These are phyloP conservation scores for Mustela nigripes DNA, from an alignment of 2,113 vertebrate genomes.

Conservation along the genomic window DNA sequence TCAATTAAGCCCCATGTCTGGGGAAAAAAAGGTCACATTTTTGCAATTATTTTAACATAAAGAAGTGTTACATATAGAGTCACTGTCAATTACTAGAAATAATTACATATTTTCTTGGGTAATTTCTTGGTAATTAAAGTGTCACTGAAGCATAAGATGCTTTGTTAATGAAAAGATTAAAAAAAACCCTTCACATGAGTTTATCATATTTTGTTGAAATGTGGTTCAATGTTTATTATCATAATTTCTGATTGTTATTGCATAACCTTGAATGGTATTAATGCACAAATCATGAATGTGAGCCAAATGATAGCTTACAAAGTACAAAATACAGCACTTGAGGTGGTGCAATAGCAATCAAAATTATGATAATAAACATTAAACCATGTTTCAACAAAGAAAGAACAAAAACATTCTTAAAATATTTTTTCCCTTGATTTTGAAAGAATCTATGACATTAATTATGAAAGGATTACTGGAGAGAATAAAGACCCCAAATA, in stretches of 20 bases:
- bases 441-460: conserved; percentile 68
- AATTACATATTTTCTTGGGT: conserved; percentile 81
- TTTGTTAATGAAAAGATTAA: conserved; percentile 80
- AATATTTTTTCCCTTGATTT: conserved; percentile 74
- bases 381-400: conserved; percentile 79
- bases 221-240: conserved; percentile 86
- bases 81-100: conserved; percentile 79
- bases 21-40: conserved; percentile 14
- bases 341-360: conserved; percentile 72
- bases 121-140: conserved; percentile 84
- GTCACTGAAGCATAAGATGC: conserved; percentile 79
- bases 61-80: conserved; percentile 66
- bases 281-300: conserved; percentile 76
- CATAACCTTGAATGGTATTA: conserved; percentile 78
- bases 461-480: conserved; percentile 65
- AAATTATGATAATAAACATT: conserved; percentile 85
- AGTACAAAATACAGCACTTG: conserved; percentile 79
- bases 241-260: conserved; percentile 84
- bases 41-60: conserved; percentile 76
- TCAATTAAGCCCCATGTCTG: conserved; percentile 60
- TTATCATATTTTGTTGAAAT: conserved; percentile 75
- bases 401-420: conserved; percentile 71
- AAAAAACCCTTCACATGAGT: conserved; percentile 56
- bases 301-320: conserved; percentile 81
- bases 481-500: background rate